Evolutionary conservation across 1,140 invertebrate species (phyloP).

Genomic region (Anagrus nilaparvatae): DNA sequence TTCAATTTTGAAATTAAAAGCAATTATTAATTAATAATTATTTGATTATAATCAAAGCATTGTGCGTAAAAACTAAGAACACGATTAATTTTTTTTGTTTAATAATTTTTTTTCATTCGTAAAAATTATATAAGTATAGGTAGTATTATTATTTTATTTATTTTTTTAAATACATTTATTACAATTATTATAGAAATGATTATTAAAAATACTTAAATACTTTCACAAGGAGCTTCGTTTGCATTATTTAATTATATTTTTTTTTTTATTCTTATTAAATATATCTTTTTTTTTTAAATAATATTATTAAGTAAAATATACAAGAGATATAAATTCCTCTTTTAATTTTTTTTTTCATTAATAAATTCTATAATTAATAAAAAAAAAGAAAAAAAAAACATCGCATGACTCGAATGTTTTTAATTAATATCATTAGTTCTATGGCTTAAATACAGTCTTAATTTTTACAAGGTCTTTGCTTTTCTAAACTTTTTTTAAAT

Average conservation of each 20-base stretch:
- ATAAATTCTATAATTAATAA: too few relatives aligned
- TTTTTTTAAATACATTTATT: too few relatives aligned
- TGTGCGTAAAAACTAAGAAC: too few relatives aligned
- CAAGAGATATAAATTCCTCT: slow-evolving; percentile 16
- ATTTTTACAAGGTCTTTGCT: slow-evolving; percentile 23
- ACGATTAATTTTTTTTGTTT: too few relatives aligned
- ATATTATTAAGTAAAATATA: slow-evolving; percentile 1
- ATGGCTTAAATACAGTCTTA: slow-evolving; percentile 35
- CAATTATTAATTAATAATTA: too few relatives aligned
- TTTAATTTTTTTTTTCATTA: too few relatives aligned
- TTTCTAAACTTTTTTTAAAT: too few relatives aligned
- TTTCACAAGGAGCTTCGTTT: slow-evolving; percentile 13
- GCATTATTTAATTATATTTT: slow-evolving; percentile 8
- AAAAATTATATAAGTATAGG: slow-evolving; percentile 5
- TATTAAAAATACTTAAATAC: slow-evolving; percentile 21
- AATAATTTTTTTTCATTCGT: too few relatives aligned
- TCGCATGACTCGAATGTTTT: slow-evolving; percentile 25
- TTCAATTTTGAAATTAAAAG: too few relatives aligned
- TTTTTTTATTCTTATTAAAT: slow-evolving; percentile 6
- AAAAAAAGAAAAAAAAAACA: too few relatives aligned
- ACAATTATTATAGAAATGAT: slow-evolving; percentile 10
- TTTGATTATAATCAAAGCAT: too few relatives aligned
- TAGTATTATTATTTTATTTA: too few relatives aligned
- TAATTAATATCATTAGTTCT: slow-evolving; percentile 31
- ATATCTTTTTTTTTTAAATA: neutral